These are phyloP conservation scores for Chlorops oryzae DNA, from an alignment of 1,140 invertebrate genomes.

Conservation along the genomic window DNA sequence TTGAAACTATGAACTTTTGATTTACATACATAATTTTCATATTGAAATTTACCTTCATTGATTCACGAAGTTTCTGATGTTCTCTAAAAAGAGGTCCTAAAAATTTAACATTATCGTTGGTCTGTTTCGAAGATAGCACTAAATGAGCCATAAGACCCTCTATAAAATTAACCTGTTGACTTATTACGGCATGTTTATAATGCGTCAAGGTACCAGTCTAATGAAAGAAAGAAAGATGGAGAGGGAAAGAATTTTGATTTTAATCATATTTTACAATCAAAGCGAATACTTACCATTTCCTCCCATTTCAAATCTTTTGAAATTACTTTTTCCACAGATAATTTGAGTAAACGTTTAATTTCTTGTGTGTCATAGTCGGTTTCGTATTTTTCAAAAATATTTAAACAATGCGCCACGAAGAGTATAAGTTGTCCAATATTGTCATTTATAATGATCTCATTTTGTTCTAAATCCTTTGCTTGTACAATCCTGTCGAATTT, in stretches of 20 bases:
- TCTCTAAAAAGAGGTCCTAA: slow-evolving; percentile 34
- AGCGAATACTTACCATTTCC: slow-evolving; percentile 26
- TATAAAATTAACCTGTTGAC: slow-evolving; percentile 39
- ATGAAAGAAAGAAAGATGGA: slow-evolving; percentile 2
- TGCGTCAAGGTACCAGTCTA: slow-evolving; percentile 16
- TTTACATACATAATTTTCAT: too few relatives aligned
- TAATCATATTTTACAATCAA: too few relatives aligned
- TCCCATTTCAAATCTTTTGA: slow-evolving; percentile 29
- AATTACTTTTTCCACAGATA: slow-evolving; percentile 26
- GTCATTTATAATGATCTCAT: slow-evolving; percentile 31
- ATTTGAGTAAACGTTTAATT: slow-evolving; percentile 26
- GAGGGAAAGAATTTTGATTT: not conserved
- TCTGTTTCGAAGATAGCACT: slow-evolving; percentile 26
- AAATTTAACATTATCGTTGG: slow-evolving; percentile 27
- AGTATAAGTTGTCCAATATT: slow-evolving; percentile 35
- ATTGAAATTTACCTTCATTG: slow-evolving; percentile 17
- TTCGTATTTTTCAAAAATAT: slow-evolving; percentile 27
- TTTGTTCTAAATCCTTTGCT: slow-evolving; percentile 20
- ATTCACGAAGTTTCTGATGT: slow-evolving; percentile 27
- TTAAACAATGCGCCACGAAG: slow-evolving; percentile 34
- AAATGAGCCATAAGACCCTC: slow-evolving; percentile 36
- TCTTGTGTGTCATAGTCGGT: slow-evolving; percentile 31
- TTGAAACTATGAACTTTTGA: too few relatives aligned
- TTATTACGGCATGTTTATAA: slow-evolving; percentile 29
- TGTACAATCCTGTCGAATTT: slow-evolving; percentile 27